These are phyloP conservation scores for Argyrosomus regius DNA, from an alignment of 2,797 vertebrate genomes.

Conservation along the genomic window DNA sequence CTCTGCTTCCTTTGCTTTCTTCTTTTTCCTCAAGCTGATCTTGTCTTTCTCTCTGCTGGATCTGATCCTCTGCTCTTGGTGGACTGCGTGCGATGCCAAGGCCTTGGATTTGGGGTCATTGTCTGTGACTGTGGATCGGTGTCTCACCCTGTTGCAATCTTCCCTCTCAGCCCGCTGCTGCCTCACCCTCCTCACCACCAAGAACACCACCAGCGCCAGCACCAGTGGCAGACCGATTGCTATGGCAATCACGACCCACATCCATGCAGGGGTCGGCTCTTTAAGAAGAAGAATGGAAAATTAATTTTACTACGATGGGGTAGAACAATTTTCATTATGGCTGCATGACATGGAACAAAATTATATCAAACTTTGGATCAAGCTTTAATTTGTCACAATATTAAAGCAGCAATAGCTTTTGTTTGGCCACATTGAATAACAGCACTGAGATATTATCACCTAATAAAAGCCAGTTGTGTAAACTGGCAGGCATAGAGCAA, in stretches of 20 bases:
- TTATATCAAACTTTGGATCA: background rate
- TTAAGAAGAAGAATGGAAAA: slow-evolving; percentile 13
- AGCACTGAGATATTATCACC: too few species aligned
- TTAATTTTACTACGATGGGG: background rate
- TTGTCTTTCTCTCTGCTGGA: slow-evolving; percentile 74
- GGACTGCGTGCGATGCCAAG: slow-evolving; percentile 58
- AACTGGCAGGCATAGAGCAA: background rate
- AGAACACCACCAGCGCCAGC: slow-evolving; percentile 78
- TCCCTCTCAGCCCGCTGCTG: slow-evolving; percentile 72
- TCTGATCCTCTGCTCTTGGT: slow-evolving; percentile 66
- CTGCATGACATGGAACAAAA: too few species aligned
- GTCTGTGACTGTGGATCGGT: slow-evolving; percentile 66
- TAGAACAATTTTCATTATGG: background rate
- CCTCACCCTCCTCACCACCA: slow-evolving; percentile 83
- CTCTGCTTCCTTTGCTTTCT: slow-evolving; percentile 85
- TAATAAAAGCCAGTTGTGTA: background rate
- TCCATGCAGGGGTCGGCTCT: slow-evolving; percentile 77
- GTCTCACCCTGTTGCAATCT: slow-evolving; percentile 55
- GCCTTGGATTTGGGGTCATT: slow-evolving; percentile 64
- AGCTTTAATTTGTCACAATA: background rate
- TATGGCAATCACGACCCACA: slow-evolving; percentile 84
- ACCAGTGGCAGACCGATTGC: slow-evolving; percentile 77
- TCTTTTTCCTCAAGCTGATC: slow-evolving; percentile 81
- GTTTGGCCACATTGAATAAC: background rate
- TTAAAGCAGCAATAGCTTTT: background rate